These are phyloP conservation scores for Diplazon laetatorius DNA, from an alignment of 2,888 invertebrate species.

Conservation along the genomic window DNA sequence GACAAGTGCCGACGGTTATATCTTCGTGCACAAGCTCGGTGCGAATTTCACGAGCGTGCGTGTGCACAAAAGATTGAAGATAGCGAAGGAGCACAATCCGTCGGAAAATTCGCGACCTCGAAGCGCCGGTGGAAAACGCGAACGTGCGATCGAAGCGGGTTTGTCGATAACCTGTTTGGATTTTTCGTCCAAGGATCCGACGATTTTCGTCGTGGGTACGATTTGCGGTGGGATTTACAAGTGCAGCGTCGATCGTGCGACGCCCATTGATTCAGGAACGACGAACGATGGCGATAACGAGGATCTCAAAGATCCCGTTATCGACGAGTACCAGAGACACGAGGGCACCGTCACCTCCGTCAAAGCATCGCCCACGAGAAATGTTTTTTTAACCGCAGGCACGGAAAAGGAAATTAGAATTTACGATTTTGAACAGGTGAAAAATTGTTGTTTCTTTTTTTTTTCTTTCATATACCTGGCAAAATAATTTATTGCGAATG, in stretches of 20 bases:
- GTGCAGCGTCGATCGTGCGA: slow-evolving; percentile 75
- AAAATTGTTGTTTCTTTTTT: too few species aligned
- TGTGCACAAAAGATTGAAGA: slow-evolving; percentile 76
- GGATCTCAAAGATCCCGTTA: slow-evolving; percentile 75
- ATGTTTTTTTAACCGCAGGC: slow-evolving; percentile 76
- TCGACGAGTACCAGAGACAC: slow-evolving; percentile 77
- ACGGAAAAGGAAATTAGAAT: slow-evolving; percentile 79
- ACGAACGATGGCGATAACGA: slow-evolving; percentile 18
- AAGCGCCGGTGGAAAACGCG: slow-evolving; percentile 78
- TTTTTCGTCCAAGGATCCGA: slow-evolving; percentile 75
- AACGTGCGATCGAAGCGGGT: slow-evolving; percentile 78
- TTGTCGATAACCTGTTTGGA: slow-evolving; percentile 78
- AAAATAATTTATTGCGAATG: not conserved
- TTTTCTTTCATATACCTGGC: too few species aligned
- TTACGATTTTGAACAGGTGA: slow-evolving; percentile 77
- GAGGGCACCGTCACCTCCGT: slow-evolving; percentile 78
- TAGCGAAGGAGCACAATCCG: slow-evolving; percentile 79
- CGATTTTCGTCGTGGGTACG: slow-evolving; percentile 78
- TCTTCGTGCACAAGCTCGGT: slow-evolving; percentile 75
- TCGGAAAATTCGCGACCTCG: slow-evolving; percentile 77
- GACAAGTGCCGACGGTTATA: slow-evolving; percentile 78
- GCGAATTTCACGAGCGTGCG: slow-evolving; percentile 75
- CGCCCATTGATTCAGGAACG: slow-evolving; percentile 64
- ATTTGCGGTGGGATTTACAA: slow-evolving; percentile 80
- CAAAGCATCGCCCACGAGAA: slow-evolving; percentile 74